These are phyloP conservation scores for Ptychoptera contaminata DNA, from an alignment of 2,888 invertebrate genomes.

Conservation along the genomic window DNA sequence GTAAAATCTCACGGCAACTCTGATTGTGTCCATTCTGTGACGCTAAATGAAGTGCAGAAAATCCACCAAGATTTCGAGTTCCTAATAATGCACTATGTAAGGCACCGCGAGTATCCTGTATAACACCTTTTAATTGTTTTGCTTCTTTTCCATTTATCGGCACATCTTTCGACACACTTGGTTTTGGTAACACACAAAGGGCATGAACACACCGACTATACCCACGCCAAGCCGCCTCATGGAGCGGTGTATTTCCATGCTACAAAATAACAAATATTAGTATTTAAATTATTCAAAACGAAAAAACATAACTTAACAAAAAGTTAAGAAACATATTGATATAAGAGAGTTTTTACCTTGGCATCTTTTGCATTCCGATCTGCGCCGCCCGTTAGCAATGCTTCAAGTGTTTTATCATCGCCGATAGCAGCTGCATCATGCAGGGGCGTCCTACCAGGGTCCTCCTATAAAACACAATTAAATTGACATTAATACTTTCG, in stretches of 20 bases:
- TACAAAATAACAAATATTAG: slow-evolving; percentile 29
- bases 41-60: slow-evolving; percentile 85
- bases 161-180: slow-evolving; percentile 6
- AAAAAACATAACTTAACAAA: too few relatives aligned
- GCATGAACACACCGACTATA: slow-evolving; percentile 69
- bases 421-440: slow-evolving; percentile 23
- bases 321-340: too few relatives aligned
- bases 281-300: background rate
- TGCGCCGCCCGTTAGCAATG: slow-evolving; percentile 18
- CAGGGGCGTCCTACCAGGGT: slow-evolving; percentile 19
- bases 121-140: slow-evolving; percentile 16
- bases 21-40: slow-evolving; percentile 97
- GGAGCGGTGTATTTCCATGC: slow-evolving; percentile 88
- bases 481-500: too few relatives aligned
- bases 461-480: slow-evolving; percentile 15
- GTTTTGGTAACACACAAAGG: slow-evolving; percentile 32
- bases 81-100: slow-evolving; percentile 46
- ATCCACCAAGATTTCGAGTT: slow-evolving; percentile 68
- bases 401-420: slow-evolving; percentile 20
- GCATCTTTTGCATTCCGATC: slow-evolving; percentile 24
- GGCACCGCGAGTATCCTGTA: slow-evolving; percentile 27
- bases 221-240: slow-evolving; percentile 92
- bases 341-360: slow-evolving; percentile 13
- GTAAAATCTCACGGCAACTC: slow-evolving; percentile 71
- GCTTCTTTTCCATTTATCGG: background rate